Base-by-base conservation (phyloP, 2,888 invertebrate species). In the Acrocera orbiculus region DNA sequence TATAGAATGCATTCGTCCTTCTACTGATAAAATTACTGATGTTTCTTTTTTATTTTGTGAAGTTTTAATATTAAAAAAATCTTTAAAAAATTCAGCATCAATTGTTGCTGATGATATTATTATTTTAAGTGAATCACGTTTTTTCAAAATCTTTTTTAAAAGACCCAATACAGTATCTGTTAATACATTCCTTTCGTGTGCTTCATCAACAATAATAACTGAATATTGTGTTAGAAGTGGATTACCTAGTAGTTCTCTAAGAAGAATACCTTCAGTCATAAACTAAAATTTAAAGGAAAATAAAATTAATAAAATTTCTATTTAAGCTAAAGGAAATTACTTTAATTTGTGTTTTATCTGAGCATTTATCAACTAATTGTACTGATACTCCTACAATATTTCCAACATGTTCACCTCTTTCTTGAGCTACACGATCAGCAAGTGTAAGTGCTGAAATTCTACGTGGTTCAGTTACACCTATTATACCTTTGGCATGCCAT, bases 21-120 rank as follows among this genome's bases (percentile, higher is more conserved):
- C 81, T 39, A 96, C 78, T 3, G 81, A 80, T 52, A 98, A 64
- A 31, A 92, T 78, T 0, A 75, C 70, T 0, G 92, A 74, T 0
- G 81, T 75, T 44, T 78, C 74, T 45, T 70, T 67, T 2, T 54
- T 47, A 9, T 51, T 47, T 54, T 44, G 60, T 39, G 64, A 65
- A 7, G 58, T 57, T 28, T 42, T 52, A 4, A 48, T 46, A 59
- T 79, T 78, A 52, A 89, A 89, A 58, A 82, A 89, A 39, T 77
- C 69, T 27, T 70, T 68, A 9, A 89, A 63, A 44, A 81, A 77
- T 52, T 86, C 79, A 0, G 93, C 95, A 58, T 98, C 90, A 48
- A 95, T 73, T 0, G 96, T 96, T 0, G 96, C 96, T 0, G 96
- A 96, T 0, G 92, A 83, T 16, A 98, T 73, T 3, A 98, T 73